A percentile compares a stretch with the other conserved stretches of the same genome.
Evolutionary conservation across 2,113 vertebrate genomes (phyloP).

Genomic region (Harpagus bidentatus): DNA sequence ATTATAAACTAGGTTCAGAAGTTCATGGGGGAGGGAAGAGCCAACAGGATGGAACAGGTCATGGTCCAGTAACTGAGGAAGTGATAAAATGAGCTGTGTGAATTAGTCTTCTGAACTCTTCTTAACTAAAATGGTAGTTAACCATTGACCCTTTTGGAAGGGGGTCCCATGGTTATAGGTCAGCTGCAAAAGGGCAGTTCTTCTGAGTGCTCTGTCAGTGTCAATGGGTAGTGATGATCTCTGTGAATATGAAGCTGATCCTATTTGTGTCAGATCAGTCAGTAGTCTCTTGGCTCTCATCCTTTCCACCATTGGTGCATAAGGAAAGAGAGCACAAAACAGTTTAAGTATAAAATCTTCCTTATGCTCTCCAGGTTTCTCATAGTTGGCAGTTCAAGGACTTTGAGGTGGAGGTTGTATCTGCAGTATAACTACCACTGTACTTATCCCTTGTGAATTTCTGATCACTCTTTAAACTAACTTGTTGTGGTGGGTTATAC

Average conservation of each 20-base stretch:
- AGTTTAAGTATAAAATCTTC: neutral
- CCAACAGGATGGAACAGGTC: neutral
- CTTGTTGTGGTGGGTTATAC: neutral
- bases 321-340: neutral
- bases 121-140: neutral
- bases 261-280: neutral
- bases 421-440: neutral
- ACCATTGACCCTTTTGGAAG: neutral
- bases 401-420: neutral
- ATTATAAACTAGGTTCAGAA: conserved; percentile 3
- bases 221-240: neutral
- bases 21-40: neutral
- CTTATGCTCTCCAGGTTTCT: neutral
- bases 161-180: neutral
- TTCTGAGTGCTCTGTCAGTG: neutral
- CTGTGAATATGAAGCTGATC: neutral
- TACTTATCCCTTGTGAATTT: conserved; percentile 1
- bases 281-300: neutral
- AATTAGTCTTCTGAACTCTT: conserved; percentile 11
- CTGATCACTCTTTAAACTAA: neutral
- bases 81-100: neutral
- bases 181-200: neutral
- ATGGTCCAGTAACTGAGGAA: neutral
- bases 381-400: neutral
- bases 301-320: neutral